Percentiles rank a stretch among this genome's conserved stretches.
Evolutionary conservation across 1,140 invertebrate species (phyloP).

Genomic region (Cherax quadricarinatus): DNA sequence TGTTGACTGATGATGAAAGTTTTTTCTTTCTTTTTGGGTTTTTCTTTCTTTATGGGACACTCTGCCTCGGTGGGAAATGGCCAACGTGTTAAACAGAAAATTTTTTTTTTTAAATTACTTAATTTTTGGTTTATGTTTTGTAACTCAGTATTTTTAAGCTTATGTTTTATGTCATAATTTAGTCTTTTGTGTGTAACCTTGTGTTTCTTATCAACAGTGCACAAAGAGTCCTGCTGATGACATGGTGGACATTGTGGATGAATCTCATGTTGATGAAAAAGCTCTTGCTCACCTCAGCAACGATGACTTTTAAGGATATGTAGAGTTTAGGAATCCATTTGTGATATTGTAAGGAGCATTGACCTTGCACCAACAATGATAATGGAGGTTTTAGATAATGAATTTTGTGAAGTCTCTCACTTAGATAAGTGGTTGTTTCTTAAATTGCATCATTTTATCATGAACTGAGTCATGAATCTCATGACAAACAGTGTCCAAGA

Average conservation of each 20-base stretch:
- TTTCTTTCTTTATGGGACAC: too few species aligned
- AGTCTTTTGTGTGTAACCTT: too few species aligned
- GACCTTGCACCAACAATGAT: not conserved
- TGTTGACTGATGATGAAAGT: too few species aligned
- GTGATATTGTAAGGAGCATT: not conserved
- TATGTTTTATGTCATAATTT: too few species aligned
- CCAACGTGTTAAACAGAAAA: too few species aligned
- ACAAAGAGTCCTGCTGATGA: slow-evolving; percentile 58
- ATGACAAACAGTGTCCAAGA: not conserved
- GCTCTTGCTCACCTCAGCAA: slow-evolving; percentile 3
- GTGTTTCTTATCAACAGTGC: slow-evolving; percentile 25
- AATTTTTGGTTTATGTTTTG: not conserved
- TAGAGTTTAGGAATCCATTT: not conserved
- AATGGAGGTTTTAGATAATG: not conserved
- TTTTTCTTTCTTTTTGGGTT: too few species aligned
- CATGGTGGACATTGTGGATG: slow-evolving; percentile 46
- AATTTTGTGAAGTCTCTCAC: not conserved
- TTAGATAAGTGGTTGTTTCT: not conserved
- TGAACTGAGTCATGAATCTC: not conserved
- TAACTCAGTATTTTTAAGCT: too few species aligned
- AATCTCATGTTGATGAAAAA: slow-evolving; percentile 44
- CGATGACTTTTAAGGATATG: not conserved
- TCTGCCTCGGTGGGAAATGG: too few species aligned
- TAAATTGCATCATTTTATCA: not conserved
- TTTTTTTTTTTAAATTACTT: not conserved